phyloP scores from a whole-genome alignment of 2,113 vertebrate genomes.

The Acinonyx jubatus region DNA sequence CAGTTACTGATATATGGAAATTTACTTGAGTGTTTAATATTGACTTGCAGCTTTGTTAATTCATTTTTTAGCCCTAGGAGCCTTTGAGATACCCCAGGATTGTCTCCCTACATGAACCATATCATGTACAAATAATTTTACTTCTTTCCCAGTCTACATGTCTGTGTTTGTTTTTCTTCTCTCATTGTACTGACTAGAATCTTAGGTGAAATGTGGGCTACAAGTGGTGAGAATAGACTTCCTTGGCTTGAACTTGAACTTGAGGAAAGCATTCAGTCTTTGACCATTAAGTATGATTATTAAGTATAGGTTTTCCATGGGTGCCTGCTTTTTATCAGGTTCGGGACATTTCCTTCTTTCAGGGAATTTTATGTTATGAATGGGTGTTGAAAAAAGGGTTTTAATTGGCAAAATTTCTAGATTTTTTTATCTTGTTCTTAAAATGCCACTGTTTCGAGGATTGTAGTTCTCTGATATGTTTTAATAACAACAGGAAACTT shows the following conservation, averaged over 20 bases:
- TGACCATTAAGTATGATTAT: neutral
- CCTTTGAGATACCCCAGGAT: neutral
- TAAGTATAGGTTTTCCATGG: neutral
- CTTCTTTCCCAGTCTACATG: neutral
- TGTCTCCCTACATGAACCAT: neutral
- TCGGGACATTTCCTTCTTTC: neutral
- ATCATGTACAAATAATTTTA: neutral
- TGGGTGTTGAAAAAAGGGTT: neutral
- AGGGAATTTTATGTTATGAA: neutral
- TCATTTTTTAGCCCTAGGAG: neutral
- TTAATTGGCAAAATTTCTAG: neutral
- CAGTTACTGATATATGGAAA: neutral
- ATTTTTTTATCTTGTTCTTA: neutral
- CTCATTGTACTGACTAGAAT: neutral
- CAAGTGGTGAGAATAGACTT: neutral
- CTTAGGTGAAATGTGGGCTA: neutral
- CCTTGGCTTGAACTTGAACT: neutral
- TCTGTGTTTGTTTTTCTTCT: neutral
- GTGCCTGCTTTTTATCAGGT: neutral
- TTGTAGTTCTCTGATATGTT: neutral
- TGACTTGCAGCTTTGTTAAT: neutral
- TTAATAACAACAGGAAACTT: neutral
- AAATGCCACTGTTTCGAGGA: neutral
- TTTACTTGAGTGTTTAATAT: neutral
- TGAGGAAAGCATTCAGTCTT: neutral